Percentiles rank a stretch among this genome's conserved stretches.
Conservation (phyloP, 2,113 vertebrate genomes). For the Bufo gargarizans region DNA sequence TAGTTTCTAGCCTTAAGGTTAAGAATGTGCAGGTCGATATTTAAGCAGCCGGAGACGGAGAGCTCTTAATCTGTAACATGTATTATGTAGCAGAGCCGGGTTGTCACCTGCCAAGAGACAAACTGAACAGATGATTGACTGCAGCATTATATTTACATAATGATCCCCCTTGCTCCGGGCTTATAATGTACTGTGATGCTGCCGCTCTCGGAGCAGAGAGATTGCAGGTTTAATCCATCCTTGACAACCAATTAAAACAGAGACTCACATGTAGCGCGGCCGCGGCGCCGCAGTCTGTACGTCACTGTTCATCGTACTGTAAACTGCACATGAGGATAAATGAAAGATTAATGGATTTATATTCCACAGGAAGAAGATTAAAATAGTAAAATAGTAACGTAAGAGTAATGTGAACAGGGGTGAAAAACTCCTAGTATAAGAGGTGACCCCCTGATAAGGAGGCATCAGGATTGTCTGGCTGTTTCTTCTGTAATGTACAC, state of each 20-base stretch:
- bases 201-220: neutral
- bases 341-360: neutral
- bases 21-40: slow-evolving; percentile 6
- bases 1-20: neutral
- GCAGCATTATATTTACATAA: slow-evolving; percentile 15
- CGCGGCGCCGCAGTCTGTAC: neutral
- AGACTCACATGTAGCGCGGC: neutral
- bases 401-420: neutral
- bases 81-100: neutral
- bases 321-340: neutral
- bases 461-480: neutral
- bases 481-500: neutral
- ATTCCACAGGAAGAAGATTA: neutral
- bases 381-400: no score
- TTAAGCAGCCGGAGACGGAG: neutral
- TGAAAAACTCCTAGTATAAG: neutral
- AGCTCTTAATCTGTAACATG: slow-evolving; percentile 17
- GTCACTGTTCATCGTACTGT: neutral
- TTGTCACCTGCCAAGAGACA: neutral
- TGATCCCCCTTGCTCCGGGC: neutral
- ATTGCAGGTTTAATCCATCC: slow-evolving; percentile 24
- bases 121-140: neutral
- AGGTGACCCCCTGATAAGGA: neutral
- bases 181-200: neutral
- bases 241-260: neutral